These are phyloP conservation scores for Agriopis marginaria DNA, from an alignment of 2,888 invertebrate species.

Conservation along the genomic window DNA sequence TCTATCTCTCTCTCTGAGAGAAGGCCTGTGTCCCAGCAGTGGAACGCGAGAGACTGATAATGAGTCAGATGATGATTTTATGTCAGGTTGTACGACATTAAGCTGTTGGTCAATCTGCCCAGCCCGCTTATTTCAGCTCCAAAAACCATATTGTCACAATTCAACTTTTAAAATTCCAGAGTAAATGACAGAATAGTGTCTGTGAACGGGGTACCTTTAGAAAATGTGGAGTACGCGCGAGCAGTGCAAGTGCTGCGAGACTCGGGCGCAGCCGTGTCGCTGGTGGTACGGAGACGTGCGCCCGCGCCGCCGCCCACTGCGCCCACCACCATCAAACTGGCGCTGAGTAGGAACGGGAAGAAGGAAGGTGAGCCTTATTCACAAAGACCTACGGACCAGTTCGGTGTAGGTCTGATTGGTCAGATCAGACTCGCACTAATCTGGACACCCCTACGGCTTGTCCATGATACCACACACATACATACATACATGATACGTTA, in stretches of 20 bases:
- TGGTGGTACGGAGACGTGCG: slow-evolving; percentile 95
- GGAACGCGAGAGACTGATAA: no score
- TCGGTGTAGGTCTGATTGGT: no score
- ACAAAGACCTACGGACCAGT: no score
- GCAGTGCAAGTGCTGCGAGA: slow-evolving; percentile 97
- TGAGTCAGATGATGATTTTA: no score
- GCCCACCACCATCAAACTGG: slow-evolving; percentile 91
- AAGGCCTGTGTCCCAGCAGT: no score
- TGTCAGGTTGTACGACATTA: neutral
- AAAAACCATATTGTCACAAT: neutral
- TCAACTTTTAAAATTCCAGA: slow-evolving; percentile 81
- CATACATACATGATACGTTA: no score
- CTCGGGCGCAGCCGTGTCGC: slow-evolving; percentile 94
- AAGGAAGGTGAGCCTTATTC: slow-evolving; percentile 92
- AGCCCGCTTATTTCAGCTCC: neutral
- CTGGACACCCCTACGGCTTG: no score
- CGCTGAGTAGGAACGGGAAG: slow-evolving; percentile 96
- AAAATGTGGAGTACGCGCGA: slow-evolving; percentile 98
- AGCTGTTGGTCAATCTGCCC: neutral
- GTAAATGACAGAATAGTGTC: slow-evolving; percentile 99
- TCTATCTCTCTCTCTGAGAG: no score
- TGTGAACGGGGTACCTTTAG: slow-evolving; percentile 97
- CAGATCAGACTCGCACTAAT: no score
- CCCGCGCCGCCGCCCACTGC: slow-evolving; percentile 83
- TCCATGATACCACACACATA: no score